Evolutionary conservation across 2,113 vertebrate genomes (phyloP), one percentile per base, ranked within the genome.

Genomic region (Plecturocebus donacophilus): DNA sequence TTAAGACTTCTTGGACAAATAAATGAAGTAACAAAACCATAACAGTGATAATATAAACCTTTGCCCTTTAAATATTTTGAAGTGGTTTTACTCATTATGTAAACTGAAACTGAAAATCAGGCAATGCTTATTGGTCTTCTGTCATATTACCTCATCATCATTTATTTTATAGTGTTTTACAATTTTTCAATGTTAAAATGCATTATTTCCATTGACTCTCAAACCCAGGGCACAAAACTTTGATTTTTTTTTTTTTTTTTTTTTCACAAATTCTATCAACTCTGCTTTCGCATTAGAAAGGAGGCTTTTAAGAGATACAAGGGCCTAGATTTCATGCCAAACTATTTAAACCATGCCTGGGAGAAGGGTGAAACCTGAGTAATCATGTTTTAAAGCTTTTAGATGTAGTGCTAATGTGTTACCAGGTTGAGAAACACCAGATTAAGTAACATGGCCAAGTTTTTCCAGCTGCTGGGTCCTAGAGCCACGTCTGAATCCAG

Each of bases 101-200:
- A 80, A 17, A 8, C 3, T 32, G 32, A 93, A 77, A 52, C 20
- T 94, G 14, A 96, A 93, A 82, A 61, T 40, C 0, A 27, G 47
- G 19, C 32, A 79, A 61, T 61, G 5, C 17, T 77, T 81, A 66
- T 25, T 32, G 73, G 73, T 76, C 40, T 45, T 40, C 6, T 14
- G 38, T 49, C 66, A 38, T 87, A 52, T 9, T 70, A 21, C 49
- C 83, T 47, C 20, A 86, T 68, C 20, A 47, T 68, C 85, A 70
- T 94, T 90, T 84, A 56, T 90, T 95, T 87, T 79, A 49, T 19
- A 71, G 40, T 30, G 1, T 47, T 95, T 95, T 87, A 66, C 54
- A 47, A 20, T 58, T 71, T 83, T 70, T 30, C 64, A 87, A 81
- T 45, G 56, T 77, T 81, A 86, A 94, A 80, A 38, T 87, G 14